These are phyloP conservation scores for Mus pahari DNA, from an alignment of 2,113 vertebrate species.

Conservation along the genomic window DNA sequence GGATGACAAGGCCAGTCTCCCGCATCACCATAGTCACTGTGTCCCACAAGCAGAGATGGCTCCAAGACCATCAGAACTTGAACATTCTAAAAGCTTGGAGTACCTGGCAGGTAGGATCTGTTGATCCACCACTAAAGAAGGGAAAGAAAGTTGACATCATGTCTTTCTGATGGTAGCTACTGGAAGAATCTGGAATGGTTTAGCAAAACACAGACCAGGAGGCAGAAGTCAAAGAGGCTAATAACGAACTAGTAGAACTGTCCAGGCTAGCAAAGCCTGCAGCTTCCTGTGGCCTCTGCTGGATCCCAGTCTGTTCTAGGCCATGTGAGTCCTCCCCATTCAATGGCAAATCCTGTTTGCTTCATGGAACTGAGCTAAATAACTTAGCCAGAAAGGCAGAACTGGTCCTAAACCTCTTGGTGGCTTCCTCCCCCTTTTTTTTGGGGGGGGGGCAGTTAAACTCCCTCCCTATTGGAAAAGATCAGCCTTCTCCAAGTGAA, in stretches of 20 bases:
- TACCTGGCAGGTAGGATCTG: not conserved
- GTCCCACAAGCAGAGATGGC: not conserved
- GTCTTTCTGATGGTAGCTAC: not conserved
- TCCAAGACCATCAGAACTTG: not conserved
- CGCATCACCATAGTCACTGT: not conserved
- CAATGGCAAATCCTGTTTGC: not conserved
- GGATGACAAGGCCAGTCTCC: not conserved
- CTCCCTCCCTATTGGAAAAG: not conserved
- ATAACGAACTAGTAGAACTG: not conserved
- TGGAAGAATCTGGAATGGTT: not conserved
- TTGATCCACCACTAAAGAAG: not conserved
- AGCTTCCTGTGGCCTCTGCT: not conserved
- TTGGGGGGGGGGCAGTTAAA: not conserved
- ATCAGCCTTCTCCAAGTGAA: not conserved
- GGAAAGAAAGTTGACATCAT: not conserved
- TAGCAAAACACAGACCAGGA: not conserved
- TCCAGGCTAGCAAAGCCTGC: not conserved
- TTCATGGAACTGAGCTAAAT: not conserved
- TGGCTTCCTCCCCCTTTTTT: not conserved
- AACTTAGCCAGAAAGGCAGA: conserved; percentile 39
- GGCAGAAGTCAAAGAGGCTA: not conserved
- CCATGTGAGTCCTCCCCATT: not conserved
- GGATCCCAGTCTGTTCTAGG: not conserved
- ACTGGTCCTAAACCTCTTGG: not conserved
- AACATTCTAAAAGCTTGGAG: not conserved